Evolutionary conservation across 2,797 vertebrate species (phyloP).

Genomic region (Hemitrygon akajei): DNA sequence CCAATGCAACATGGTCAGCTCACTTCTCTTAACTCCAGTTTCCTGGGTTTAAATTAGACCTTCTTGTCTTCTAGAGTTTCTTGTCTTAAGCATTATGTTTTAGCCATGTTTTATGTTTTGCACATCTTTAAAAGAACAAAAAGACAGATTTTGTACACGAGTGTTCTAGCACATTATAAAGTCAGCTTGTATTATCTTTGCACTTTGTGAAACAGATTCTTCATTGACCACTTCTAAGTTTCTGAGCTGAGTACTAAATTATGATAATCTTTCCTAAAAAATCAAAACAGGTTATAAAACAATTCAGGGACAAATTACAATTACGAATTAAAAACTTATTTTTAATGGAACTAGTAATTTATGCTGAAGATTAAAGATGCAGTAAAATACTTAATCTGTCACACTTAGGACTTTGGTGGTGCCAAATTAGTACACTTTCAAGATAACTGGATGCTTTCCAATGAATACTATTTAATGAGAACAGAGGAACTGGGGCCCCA

Average conservation of each 20-base stretch:
- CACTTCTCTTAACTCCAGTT: no score
- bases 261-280: neutral
- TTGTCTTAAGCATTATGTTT: neutral
- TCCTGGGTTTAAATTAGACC: no score
- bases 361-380: neutral
- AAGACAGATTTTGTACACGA: neutral
- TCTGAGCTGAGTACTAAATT: neutral
- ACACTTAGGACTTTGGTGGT: no score
- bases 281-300: neutral
- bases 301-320: neutral
- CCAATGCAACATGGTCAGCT: no score
- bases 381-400: no score
- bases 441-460: no score
- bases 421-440: no score
- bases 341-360: neutral
- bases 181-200: neutral
- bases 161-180: neutral
- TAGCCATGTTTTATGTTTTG: neutral
- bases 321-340: neutral
- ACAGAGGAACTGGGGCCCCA: no score
- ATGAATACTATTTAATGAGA: no score
- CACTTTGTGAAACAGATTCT: neutral
- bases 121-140: neutral
- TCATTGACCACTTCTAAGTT: neutral
- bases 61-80: no score